These are phyloP conservation scores for Neoscelio sp. DNA, from an alignment of 2,888 invertebrate species.

Conservation along the genomic window DNA sequence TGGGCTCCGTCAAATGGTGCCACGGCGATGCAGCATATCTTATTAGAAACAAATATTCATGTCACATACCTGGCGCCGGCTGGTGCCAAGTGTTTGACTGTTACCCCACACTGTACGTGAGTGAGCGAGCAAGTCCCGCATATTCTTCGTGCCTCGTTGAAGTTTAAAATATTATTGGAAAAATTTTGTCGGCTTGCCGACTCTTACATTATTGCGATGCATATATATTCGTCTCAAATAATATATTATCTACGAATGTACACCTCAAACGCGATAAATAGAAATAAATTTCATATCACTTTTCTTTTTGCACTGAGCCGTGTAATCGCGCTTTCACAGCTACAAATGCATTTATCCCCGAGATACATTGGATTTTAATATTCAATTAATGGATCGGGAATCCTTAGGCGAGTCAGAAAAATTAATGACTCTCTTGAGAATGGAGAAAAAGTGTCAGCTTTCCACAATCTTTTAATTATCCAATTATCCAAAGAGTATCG, in stretches of 20 bases:
- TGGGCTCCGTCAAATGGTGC: conserved; percentile 77
- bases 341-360: neutral
- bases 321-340: neutral
- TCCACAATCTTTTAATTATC: conserved; percentile 58
- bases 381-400: conserved; percentile 14
- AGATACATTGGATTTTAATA: conserved; percentile 28
- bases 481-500: conserved; percentile 53
- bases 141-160: conserved; percentile 75
- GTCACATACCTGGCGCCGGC: conserved; percentile 82
- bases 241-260: conserved; percentile 28
- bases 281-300: conserved; percentile 31
- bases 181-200: conserved; percentile 65
- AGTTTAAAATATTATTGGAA: conserved; percentile 80
- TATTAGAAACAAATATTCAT: conserved; percentile 83
- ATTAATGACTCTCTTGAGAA: conserved; percentile 26
- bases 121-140: conserved; percentile 75
- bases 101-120: conserved; percentile 81
- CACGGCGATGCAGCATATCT: conserved; percentile 80
- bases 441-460: conserved; percentile 30
- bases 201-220: conserved; percentile 59
- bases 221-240: conserved; percentile 43
- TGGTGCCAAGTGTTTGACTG: conserved; percentile 83
- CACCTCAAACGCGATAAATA: conserved; percentile 35
- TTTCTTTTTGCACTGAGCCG: no score
- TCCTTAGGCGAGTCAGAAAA: neutral